phyloP scores from a whole-genome alignment of 2,888 invertebrate species.

The Glyphotaelius pellucidus region DNA sequence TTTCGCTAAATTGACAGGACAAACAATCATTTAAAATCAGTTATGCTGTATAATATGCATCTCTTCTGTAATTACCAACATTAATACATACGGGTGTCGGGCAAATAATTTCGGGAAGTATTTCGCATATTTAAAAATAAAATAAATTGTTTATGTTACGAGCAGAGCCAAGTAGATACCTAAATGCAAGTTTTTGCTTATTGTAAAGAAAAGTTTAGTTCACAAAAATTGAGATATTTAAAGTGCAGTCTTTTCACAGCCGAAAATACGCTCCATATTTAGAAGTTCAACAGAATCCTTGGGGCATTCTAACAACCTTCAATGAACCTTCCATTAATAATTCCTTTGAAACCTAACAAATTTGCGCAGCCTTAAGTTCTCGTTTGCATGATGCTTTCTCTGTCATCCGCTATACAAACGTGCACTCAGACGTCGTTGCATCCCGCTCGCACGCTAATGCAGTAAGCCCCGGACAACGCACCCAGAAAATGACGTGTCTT shows the following conservation, averaged over 20 bases:
- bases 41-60: too few relatives aligned
- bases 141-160: too few relatives aligned
- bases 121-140: too few relatives aligned
- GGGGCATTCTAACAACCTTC: neutral
- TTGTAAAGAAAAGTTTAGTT: too few relatives aligned
- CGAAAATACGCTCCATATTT: neutral
- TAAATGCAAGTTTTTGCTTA: neutral
- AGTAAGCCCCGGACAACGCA: slow-evolving; percentile 20
- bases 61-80: too few relatives aligned
- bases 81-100: too few relatives aligned
- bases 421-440: neutral
- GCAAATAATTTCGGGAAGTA: too few relatives aligned
- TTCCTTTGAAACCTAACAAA: neutral
- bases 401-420: neutral
- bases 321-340: neutral
- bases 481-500: slow-evolving; percentile 13
- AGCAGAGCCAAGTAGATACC: too few relatives aligned
- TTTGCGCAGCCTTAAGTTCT: neutral
- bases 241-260: neutral
- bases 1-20: too few relatives aligned
- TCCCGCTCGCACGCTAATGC: slow-evolving; percentile 29
- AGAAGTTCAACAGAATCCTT: neutral
- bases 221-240: neutral
- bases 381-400: slow-evolving; percentile 11
- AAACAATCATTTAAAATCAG: too few relatives aligned